phyloP scores from a whole-genome alignment of 2,888 invertebrate species.

The Troides oblongomaculatus region DNA sequence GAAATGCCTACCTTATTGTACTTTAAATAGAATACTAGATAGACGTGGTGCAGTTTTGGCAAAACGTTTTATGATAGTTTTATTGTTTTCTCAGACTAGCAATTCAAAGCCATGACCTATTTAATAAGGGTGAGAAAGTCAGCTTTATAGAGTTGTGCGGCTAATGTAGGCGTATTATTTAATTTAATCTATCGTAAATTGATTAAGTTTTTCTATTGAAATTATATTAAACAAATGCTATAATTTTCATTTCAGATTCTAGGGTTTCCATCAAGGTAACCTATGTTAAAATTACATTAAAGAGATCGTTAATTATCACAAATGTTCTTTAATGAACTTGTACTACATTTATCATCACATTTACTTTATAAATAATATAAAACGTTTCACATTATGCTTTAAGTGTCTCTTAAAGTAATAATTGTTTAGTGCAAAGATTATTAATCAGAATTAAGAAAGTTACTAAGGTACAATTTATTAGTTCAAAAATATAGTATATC shows the following conservation, averaged over 20 bases:
- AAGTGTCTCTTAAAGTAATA: too few species aligned
- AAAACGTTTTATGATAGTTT: slow-evolving; percentile 44
- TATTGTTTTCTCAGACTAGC: slow-evolving; percentile 34
- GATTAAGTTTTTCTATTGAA: slow-evolving; percentile 15
- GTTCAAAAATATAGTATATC: background rate
- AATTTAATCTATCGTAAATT: slow-evolving; percentile 4
- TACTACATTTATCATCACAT: too few species aligned
- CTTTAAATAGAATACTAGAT: slow-evolving; percentile 43
- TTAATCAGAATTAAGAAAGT: too few species aligned
- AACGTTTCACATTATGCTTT: too few species aligned
- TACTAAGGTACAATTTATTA: background rate
- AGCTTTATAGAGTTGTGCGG: slow-evolving; percentile 23
- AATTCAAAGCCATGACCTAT: slow-evolving; percentile 28
- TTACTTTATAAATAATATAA: too few species aligned
- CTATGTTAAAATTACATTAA: too few species aligned
- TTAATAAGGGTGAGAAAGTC: slow-evolving; percentile 27
- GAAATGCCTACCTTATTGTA: slow-evolving; percentile 46
- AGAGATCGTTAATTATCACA: too few species aligned
- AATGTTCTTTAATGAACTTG: too few species aligned
- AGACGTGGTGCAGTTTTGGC: slow-evolving; percentile 50
- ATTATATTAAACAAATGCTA: background rate
- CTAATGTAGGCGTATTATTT: slow-evolving; percentile 18
- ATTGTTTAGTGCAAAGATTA: too few species aligned
- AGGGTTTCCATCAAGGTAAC: too few species aligned
- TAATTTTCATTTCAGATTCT: background rate